Evolutionary conservation across 2,797 vertebrate genomes (phyloP).

Genomic region (Megalops cyprinoides): DNA sequence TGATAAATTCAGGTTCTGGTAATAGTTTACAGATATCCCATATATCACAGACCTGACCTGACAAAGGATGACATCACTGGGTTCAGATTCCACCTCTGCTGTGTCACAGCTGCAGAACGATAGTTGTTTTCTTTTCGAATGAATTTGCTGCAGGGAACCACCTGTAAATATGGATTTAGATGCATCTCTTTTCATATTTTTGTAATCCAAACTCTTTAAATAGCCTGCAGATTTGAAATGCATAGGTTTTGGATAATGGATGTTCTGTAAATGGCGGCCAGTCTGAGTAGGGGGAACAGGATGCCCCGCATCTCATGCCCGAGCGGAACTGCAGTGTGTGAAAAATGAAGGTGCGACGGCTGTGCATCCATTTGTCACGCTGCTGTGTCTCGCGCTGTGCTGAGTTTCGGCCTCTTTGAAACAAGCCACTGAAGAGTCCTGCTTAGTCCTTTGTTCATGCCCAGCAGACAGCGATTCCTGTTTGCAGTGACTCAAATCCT

Average conservation of each 20-base stretch:
- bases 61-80: not conserved
- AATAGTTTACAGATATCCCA: not conserved
- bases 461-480: not conserved
- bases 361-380: not conserved
- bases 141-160: not conserved
- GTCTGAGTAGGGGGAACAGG: constrained; percentile 42
- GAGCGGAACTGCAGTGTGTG: constrained; percentile 45
- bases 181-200: not conserved
- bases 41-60: not conserved
- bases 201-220: not conserved
- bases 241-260: constrained; percentile 51
- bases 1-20: not conserved
- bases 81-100: not conserved
- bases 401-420: not conserved
- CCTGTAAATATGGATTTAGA: not conserved
- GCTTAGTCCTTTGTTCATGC: not conserved
- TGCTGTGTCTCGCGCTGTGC: not conserved
- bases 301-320: constrained; percentile 50
- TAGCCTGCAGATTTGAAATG: not conserved
- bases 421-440: not conserved
- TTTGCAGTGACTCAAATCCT: not conserved
- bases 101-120: not conserved
- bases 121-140: too few relatives aligned
- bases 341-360: constrained; percentile 1
- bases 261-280: constrained; percentile 62